These are phyloP conservation scores for Drosophila saltans DNA, from an alignment of 1,140 invertebrate genomes.

Conservation along the genomic window DNA sequence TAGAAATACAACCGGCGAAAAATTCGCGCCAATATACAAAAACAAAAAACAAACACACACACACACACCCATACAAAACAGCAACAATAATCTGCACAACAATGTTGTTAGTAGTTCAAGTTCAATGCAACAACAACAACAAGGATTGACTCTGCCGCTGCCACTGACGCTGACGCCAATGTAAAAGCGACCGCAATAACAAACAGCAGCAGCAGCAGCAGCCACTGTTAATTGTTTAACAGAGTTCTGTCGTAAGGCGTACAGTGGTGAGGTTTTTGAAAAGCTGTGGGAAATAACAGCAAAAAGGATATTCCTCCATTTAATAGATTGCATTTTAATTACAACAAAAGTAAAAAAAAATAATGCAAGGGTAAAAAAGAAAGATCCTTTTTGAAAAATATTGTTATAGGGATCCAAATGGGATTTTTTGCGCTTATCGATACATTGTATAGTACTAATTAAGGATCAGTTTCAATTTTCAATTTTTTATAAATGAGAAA, in stretches of 20 bases:
- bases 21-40: constrained; percentile 41
- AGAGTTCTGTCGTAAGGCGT: constrained; percentile 28
- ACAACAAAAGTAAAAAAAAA: no score
- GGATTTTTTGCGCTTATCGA: no score
- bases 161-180: constrained; percentile 32
- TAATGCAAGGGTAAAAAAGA: no score
- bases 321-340: no score
- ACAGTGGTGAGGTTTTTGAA: neutral
- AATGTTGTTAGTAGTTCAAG: constrained; percentile 58
- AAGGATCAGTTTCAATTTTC: no score
- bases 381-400: no score
- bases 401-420: no score
- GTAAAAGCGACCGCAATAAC: constrained; percentile 43
- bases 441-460: no score
- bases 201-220: neutral
- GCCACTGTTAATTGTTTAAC: constrained; percentile 35
- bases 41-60: constrained; percentile 21
- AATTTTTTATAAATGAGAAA: no score
- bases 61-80: constrained; percentile 15
- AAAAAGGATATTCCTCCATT: no score
- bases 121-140: constrained; percentile 62
- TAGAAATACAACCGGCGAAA: constrained; percentile 48
- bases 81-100: constrained; percentile 31
- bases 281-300: no score
- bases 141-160: constrained; percentile 4